Base-by-base conservation (phyloP, 2,888 invertebrate genomes). In the Suillia variegata region DNA sequence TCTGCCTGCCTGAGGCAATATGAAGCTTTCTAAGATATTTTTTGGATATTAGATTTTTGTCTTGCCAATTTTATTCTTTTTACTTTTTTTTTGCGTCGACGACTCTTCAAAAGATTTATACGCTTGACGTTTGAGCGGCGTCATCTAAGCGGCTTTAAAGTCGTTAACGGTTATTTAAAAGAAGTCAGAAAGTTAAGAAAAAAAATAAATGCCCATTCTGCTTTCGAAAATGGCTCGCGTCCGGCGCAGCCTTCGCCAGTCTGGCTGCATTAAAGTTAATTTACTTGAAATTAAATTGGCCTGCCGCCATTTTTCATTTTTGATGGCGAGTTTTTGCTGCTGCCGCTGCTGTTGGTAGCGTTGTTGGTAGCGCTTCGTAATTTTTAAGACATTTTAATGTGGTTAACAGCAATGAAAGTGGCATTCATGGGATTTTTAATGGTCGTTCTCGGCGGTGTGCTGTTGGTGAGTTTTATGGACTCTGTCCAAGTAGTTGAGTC, bases 251-350 rank as follows among this genome's bases (percentile, higher is more conserved):
- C 34, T 45, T 21, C 34, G 47, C 6, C 12, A 8, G 38, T n/a
- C 38, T 13, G n/a, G 38, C 64, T 67, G 67, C 67, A 69, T 70
- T 70, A 70, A 75, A 76, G 70, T 76, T 75, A 74, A 77, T 77
- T 77, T 74, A 69, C 71, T 67, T 74, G 66, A 71, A 74, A 71
- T 72, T 77, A 75, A 75, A 76, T 76, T n/a, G 70, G 73, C 69
- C 64, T 65, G 66, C 57, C 56, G 66, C 67, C 67, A 74, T 75
- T 77, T 73, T 74, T 74, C 76, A 76, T 76, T 74, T 71, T 66
- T 62, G 56, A 59, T 56, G 62, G 62, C 55, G 47, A 12, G 50
- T 51, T 24, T 52, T 3, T 42, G 13, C 45, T 54, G n/a, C 12
- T 21, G 17, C 10, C 13, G 17, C 12, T 21, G 17, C 10, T 17